These are phyloP conservation scores for Sarcophaga caerulescens DNA, from an alignment of 2,888 invertebrate species.

Conservation along the genomic window DNA sequence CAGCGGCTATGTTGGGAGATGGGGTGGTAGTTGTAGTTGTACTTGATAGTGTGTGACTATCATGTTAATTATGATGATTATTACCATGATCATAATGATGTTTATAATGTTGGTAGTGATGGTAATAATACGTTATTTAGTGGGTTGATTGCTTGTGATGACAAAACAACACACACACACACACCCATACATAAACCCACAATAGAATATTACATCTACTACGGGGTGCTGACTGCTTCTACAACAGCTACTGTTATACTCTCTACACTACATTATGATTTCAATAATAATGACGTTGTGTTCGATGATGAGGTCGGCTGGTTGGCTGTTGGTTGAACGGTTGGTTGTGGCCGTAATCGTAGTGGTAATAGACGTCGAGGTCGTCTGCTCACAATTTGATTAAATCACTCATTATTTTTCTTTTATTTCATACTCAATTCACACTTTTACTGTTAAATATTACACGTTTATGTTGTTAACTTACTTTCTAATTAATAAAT, in stretches of 20 bases:
- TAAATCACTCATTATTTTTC: conserved; percentile 41
- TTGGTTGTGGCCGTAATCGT: conserved; percentile 22
- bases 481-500: conserved; percentile 55
- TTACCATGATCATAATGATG: not conserved
- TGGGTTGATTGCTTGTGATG: conserved; percentile 52
- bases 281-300: conserved; percentile 57
- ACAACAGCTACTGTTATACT: conserved; percentile 12
- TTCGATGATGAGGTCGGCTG: conserved; percentile 55
- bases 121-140: conserved; percentile 41
- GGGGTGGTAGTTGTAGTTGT: conserved; percentile 31
- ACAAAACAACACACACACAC: conserved; percentile 38
- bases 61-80: not conserved
- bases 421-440: not conserved
- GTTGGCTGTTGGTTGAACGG: conserved; percentile 17
- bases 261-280: conserved; percentile 54
- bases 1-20: conserved; percentile 2
- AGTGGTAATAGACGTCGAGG: conserved; percentile 61
- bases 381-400: conserved; percentile 62
- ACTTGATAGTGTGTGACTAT: conserved; percentile 28
- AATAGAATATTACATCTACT: not conserved
- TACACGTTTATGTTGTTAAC: conserved; percentile 29
- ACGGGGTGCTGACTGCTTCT: not conserved
- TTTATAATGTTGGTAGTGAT: conserved; percentile 28
- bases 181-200: not conserved
- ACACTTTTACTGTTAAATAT: conserved; percentile 27